Evolutionary conservation across 2,797 vertebrate species (phyloP), one percentile per base, ranked within the genome.

Genomic region (Pelochelys cantorii): DNA sequence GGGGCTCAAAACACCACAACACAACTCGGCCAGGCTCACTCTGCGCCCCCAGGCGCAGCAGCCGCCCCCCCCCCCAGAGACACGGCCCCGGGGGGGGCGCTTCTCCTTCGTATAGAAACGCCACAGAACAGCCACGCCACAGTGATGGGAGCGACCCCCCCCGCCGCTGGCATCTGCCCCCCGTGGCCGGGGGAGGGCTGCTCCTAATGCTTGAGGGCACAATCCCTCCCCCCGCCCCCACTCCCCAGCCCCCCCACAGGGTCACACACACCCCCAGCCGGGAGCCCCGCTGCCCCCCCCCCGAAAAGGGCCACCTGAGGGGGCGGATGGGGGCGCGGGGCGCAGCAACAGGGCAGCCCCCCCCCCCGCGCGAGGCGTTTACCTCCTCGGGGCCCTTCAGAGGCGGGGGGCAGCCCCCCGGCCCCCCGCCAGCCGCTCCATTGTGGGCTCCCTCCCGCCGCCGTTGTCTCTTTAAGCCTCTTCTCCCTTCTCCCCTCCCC

Each of bases 381-480:
- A 31, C 54, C 59, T 14, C 55, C 34, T 27, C 57, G 27, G 10
- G 17, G 60, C n/a, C 7, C 56, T 34, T 80, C 89, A 85, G 54
- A 20, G 55, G 54, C 59, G 54, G 68, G 56, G 79, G 22, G 17
- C 71, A 48, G 25, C 74, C 15, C 22, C 25, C 68, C 93, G 86
- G 85, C 84, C 94, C 90, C 90, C 87, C 94, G 56, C 87, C 89
- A 90, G 80, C 65, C 83, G 81, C 34, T 90, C 93, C 95, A 94
- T 96, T 86, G 93, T 87, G 86, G 92, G 85, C 88, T 88, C 88
- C 90, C 83, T 85, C 92, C 54, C 29, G 27, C 62, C 2, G 85
- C 81, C 6, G 92, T 77, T 85, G 84, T 88, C 95, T 78, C 90
- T 94, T 95, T 93, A 84, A 93, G 83, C 89, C 93, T 85, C 95